phyloP scores from a whole-genome alignment of 1,140 invertebrate genomes.

The Dreissena rostriformis region DNA sequence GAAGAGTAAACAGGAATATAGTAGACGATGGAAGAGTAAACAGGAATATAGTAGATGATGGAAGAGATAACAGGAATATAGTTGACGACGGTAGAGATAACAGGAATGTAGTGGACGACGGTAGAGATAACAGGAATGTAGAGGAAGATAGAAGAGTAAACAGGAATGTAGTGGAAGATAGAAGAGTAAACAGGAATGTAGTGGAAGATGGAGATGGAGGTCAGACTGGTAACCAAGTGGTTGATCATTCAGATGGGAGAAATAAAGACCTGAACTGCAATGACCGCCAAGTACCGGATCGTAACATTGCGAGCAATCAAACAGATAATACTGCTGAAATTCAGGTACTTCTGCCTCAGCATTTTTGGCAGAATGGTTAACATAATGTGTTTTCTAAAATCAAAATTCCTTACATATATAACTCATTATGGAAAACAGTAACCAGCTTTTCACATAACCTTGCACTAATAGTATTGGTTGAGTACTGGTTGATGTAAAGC shows the following conservation, averaged over 20 bases:
- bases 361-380: too few species aligned
- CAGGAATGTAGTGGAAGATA: not conserved
- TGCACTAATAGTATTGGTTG: too few species aligned
- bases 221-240: not conserved
- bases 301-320: too few species aligned
- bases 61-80: constrained; percentile 1
- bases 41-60: not conserved
- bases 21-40: not conserved
- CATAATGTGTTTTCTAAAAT: too few species aligned
- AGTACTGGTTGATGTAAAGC: too few species aligned
- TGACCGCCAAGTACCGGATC: too few species aligned
- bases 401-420: too few species aligned
- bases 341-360: too few species aligned
- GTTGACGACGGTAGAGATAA: not conserved
- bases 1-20: not conserved
- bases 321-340: too few species aligned
- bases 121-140: constrained; percentile 1
- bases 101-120: not conserved
- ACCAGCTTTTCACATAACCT: too few species aligned
- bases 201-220: not conserved
- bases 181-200: not conserved
- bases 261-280: not conserved
- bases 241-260: not conserved
- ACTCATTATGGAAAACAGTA: too few species aligned
- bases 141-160: not conserved